Conservation (phyloP, 1,140 invertebrate genomes). For the Epicauta chinensis region DNA sequence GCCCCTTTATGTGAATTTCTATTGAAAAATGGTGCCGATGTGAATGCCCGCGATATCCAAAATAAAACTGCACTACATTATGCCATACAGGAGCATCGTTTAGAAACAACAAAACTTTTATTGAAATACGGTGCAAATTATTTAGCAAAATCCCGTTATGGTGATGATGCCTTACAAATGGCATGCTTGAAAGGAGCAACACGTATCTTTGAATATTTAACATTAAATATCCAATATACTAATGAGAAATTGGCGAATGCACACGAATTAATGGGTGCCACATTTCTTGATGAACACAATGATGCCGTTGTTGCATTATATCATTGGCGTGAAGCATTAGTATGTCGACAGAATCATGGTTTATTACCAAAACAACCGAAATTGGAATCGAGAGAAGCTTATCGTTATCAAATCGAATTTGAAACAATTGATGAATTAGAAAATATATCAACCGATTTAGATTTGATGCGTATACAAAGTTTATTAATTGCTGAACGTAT, state of each 20-base stretch:
- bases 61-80: conserved; percentile 91
- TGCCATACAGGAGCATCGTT: conserved; percentile 80
- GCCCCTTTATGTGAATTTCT: conserved; percentile 75
- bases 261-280: conserved; percentile 76
- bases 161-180: conserved; percentile 86
- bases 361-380: conserved; percentile 51
- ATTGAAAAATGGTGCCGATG: conserved; percentile 66
- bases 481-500: conserved; percentile 77
- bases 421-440: conserved; percentile 63
- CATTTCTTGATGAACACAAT: conserved; percentile 77
- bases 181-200: conserved; percentile 84
- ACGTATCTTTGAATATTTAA: conserved; percentile 72
- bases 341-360: conserved; percentile 45
- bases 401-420: conserved; percentile 65
- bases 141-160: conserved; percentile 67
- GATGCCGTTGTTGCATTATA: conserved; percentile 57
- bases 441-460: conserved; percentile 64
- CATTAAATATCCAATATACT: conserved; percentile 55
- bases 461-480: conserved; percentile 75
- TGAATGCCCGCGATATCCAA: conserved; percentile 85
- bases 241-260: conserved; percentile 70
- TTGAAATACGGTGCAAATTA: conserved; percentile 75
- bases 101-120: conserved; percentile 79
- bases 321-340: conserved; percentile 62
- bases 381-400: conserved; percentile 52